Base-by-base conservation (phyloP, 1,140 invertebrate genomes). In the Calliphora vicina region DNA sequence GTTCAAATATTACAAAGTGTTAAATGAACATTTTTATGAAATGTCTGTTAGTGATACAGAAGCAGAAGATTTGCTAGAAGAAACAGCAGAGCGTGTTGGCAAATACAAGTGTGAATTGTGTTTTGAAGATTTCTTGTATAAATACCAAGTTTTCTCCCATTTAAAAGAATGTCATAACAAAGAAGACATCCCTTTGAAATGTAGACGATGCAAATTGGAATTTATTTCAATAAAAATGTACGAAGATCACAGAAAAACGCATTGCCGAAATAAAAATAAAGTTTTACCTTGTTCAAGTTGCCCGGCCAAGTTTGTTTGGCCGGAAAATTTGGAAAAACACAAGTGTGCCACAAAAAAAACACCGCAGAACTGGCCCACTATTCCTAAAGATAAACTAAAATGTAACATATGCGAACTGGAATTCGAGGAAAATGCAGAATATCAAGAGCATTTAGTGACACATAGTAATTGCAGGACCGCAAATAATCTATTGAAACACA, bases 271-370 rank as follows among this genome's bases (percentile, higher is more conserved):
- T 45, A 82, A 80, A 25, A 42, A 85, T 0, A 88, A 85, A 76
- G 83, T 85, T 8, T 84, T 86, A 35, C 82, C 71, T 9, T 90
- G 89, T 81, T 57, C 83, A 2, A 84, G 83, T 5, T 90, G 89
- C 80, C 88, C 88, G 0, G 88, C 87, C 0, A 89, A 86, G 83
- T 90, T 90, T 78, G 85, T 88, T 20, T 90, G 88, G 88, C 25
- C 73, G 25, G 86, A 90, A 57, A 90, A 88, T 78, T 82, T 89
- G 0, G 80, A 85, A 9, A 80, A 82, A 1, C 88, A 90, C 29
- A 84, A 82, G 0, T 90, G 88, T 82, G 74, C 81, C 3, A 12
- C 74, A 1, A 78, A 78, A 78, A 8, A 23, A 12, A 5, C 35
- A 35, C 35, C 35, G n/a, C 27, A 23, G 17, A n/a, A 20, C 42